Evolutionary conservation across 2,888 invertebrate genomes (phyloP).

Genomic region (Noctua comes): DNA sequence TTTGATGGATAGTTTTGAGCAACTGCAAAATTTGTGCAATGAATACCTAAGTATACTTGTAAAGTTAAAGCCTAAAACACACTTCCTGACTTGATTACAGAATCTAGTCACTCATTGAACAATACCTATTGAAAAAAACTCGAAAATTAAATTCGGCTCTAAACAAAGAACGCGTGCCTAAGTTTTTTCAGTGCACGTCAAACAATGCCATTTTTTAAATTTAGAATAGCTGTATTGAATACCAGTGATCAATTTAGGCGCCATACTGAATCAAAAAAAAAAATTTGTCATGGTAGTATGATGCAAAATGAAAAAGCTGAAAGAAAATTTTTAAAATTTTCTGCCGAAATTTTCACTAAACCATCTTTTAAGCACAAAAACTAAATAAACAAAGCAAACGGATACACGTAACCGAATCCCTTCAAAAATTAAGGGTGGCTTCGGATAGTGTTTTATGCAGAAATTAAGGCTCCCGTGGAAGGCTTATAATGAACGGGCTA

Average conservation of each 20-base stretch:
- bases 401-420: slow-evolving; percentile 82
- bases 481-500: slow-evolving; percentile 89
- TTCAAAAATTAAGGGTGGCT: slow-evolving; percentile 82
- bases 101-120: slow-evolving; percentile 32
- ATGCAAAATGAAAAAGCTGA: background rate
- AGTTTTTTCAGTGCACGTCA: slow-evolving; percentile 1
- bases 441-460: slow-evolving; percentile 85
- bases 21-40: slow-evolving; percentile 67
- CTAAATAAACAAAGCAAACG: slow-evolving; percentile 67
- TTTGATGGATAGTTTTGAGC: slow-evolving; percentile 61
- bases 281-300: background rate
- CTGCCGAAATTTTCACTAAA: background rate
- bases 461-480: slow-evolving; percentile 89
- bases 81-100: slow-evolving; percentile 23
- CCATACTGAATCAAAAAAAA: background rate
- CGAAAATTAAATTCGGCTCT: slow-evolving; percentile 20
- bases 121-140: slow-evolving; percentile 17
- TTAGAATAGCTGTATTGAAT: slow-evolving; percentile 11
- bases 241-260: slow-evolving; percentile 1
- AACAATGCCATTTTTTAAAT: slow-evolving; percentile 16
- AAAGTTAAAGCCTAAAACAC: slow-evolving; percentile 28
- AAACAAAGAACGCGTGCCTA: background rate
- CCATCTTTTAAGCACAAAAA: slow-evolving; percentile 16
- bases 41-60: slow-evolving; percentile 51
- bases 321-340: background rate